Evolutionary conservation across 2,113 vertebrate genomes (phyloP), one percentile per base, ranked within the genome.

Genomic region (Leucosticte australis): DNA sequence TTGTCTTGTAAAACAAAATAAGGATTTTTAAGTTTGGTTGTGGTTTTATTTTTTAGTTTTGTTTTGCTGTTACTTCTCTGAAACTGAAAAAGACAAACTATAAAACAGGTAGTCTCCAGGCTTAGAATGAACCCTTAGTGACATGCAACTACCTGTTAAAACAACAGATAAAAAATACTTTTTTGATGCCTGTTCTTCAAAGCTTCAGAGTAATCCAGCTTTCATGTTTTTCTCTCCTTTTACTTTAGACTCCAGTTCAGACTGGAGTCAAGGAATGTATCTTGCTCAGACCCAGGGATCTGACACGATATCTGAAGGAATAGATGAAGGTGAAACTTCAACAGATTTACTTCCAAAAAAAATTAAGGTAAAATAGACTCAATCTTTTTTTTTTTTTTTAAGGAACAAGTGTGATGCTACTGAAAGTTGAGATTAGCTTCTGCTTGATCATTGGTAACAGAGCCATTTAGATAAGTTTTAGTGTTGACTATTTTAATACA

Each of bases 231-330:
- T 86, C 77, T 92, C 19, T 91, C 87, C 87, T 96, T 96, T 97
- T 94, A 92, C 97, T 96, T 95, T 97, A 99, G 99, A 99, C 96
- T 99, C 99, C 95, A 97, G 98, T 94, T 99, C 99, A 83, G 99
- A 99, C 92, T 99, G 98, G 98, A 98, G 98, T 94, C 98, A 99
- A 94, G 97, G 98, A 95, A 98, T 98, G 33, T 98, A 97, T 74
- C 98, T 96, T 84, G 96, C 96, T 94, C 97, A 98, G 84, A 98
- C 97, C 89, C 98, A 98, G 37, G 98, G 98, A 94, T 98, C 98
- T 18, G 98, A 99, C 84, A 97, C 77, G 0, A 80, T 98, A 52
- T 98, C 98, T 84, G 99, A 99, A 94, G 98, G 98, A 28, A 96
- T 96, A 94, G 98, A 98, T 90, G 99, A 99, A 89, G 84, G 96